These are phyloP conservation scores for Coenonympha glycerion DNA, from an alignment of 2,888 invertebrate genomes.

Conservation along the genomic window DNA sequence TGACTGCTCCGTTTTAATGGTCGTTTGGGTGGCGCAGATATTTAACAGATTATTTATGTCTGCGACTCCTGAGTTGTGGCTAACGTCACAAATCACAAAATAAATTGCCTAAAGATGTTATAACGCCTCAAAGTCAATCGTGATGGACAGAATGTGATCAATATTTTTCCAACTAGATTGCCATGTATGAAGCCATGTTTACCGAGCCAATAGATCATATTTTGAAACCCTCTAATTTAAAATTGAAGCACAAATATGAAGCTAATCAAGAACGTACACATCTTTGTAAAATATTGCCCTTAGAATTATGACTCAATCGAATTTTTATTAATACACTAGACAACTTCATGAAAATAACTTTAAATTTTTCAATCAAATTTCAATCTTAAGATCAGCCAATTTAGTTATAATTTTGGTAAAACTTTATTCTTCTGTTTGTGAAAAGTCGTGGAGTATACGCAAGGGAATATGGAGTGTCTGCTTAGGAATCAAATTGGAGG, in stretches of 20 bases:
- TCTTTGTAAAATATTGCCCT: slow-evolving; percentile 51
- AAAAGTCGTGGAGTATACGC: slow-evolving; percentile 19
- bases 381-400: neutral
- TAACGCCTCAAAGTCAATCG: too few species aligned
- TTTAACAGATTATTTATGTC: slow-evolving; percentile 15
- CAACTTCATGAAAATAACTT: neutral
- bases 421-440: slow-evolving; percentile 11
- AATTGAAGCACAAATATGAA: slow-evolving; percentile 44
- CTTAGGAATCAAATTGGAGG: slow-evolving; percentile 62
- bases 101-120: neutral
- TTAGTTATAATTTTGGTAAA: slow-evolving; percentile 27
- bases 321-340: slow-evolving; percentile 21
- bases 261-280: slow-evolving; percentile 54
- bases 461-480: slow-evolving; percentile 57
- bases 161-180: neutral
- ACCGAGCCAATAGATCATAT: slow-evolving; percentile 60
- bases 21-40: slow-evolving; percentile 15
- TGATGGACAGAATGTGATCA: too few species aligned
- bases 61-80: neutral
- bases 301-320: slow-evolving; percentile 71
- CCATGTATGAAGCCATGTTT: slow-evolving; percentile 27
- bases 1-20: slow-evolving; percentile 31
- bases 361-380: slow-evolving; percentile 3
- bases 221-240: slow-evolving; percentile 53
- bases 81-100: neutral